A percentile compares a stretch with the other conserved stretches of the same genome.
phyloP scores from a whole-genome alignment of 2,797 vertebrate genomes.

The Anguilla marmorata region DNA sequence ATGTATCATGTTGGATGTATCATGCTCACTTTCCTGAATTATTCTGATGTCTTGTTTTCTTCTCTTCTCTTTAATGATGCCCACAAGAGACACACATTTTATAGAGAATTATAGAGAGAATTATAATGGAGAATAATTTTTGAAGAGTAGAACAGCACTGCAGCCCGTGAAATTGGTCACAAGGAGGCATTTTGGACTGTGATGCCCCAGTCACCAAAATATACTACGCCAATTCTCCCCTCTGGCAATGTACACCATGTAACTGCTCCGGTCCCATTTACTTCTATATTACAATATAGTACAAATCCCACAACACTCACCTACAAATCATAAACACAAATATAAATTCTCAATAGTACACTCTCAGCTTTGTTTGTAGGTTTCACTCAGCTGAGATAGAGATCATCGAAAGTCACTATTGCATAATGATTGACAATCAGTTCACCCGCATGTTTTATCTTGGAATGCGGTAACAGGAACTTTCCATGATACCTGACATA shows the following conservation, averaged over 20 bases:
- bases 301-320: not conserved
- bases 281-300: not conserved
- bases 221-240: not conserved
- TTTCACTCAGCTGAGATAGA: not conserved
- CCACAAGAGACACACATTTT: not conserved
- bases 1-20: no score
- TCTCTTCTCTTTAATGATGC: not conserved
- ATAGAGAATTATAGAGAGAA: no score
- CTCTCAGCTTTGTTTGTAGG: not conserved
- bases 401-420: not conserved
- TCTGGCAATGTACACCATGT: no score
- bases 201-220: not conserved
- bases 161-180: not conserved
- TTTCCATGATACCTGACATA: not conserved
- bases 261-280: not conserved
- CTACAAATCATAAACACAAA: not conserved
- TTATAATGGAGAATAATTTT: not conserved
- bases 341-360: not conserved
- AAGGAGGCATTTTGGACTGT: not conserved
- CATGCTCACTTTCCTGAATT: no score
- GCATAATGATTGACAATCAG: not conserved
- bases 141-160: not conserved
- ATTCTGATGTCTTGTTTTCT: no score
- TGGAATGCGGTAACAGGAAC: not conserved
- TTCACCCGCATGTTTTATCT: not conserved